Conservation (phyloP, 2,888 invertebrate genomes). For the Acronicta psi region DNA sequence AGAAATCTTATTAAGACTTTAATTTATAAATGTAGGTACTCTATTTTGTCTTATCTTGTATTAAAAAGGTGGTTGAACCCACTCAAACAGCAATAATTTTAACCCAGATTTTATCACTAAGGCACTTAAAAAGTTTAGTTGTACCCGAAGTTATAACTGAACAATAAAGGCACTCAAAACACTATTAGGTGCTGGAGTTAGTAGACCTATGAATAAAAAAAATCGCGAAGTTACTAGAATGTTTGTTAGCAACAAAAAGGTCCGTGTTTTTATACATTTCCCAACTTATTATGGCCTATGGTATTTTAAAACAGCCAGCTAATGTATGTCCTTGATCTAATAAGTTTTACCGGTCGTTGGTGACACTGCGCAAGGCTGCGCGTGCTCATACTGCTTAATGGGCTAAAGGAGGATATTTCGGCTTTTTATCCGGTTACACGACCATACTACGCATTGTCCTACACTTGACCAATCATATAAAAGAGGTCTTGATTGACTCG, state of each 20-base stretch:
- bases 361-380: slow-evolving; percentile 73
- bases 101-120: slow-evolving; percentile 3
- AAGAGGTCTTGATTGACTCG: slow-evolving; percentile 55
- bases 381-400: slow-evolving; percentile 78
- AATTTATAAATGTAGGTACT: too few relatives aligned
- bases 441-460: slow-evolving; percentile 51
- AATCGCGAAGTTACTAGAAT: slow-evolving; percentile 1
- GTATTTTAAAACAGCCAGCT: slow-evolving; percentile 21
- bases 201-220: slow-evolving; percentile 5
- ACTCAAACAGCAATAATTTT: background rate
- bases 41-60: background rate
- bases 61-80: slow-evolving; percentile 2
- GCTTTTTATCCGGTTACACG: slow-evolving; percentile 74
- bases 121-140: slow-evolving; percentile 23
- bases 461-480: slow-evolving; percentile 64
- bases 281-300: slow-evolving; percentile 6
- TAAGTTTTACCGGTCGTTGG: slow-evolving; percentile 62
- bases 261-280: slow-evolving; percentile 18
- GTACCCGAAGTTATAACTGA: slow-evolving; percentile 3
- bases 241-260: slow-evolving; percentile 13
- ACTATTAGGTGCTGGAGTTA: slow-evolving; percentile 8
- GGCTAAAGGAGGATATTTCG: slow-evolving; percentile 74
- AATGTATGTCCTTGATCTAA: slow-evolving; percentile 66
- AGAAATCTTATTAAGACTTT: slow-evolving; percentile 1
- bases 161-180: slow-evolving; percentile 11